Conservation (phyloP, 2,888 invertebrate species). For the Zaprionus lineosus region DNA sequence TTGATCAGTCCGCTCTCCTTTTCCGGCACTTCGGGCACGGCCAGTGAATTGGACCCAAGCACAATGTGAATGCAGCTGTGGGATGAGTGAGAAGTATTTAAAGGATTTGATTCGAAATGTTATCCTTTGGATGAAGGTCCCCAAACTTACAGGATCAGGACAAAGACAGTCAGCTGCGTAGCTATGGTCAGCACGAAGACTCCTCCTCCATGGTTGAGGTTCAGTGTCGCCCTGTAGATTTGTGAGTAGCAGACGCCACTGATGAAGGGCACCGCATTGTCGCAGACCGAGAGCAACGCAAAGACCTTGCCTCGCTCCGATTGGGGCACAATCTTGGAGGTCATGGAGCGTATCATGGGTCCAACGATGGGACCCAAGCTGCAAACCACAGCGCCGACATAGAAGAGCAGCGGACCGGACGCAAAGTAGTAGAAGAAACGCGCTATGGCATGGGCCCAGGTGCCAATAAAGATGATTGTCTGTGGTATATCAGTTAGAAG, state of each 20-base stretch:
- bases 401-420: slow-evolving; percentile 85
- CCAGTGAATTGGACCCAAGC: slow-evolving; percentile 74
- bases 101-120: too few species aligned
- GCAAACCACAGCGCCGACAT: slow-evolving; percentile 88
- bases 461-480: slow-evolving; percentile 89
- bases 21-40: slow-evolving; percentile 73
- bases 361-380: slow-evolving; percentile 91
- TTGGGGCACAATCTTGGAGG: slow-evolving; percentile 89
- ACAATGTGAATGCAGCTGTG: slow-evolving; percentile 80
- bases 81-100: background rate
- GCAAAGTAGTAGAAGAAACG: slow-evolving; percentile 88
- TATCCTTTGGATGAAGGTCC: too few species aligned
- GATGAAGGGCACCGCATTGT: slow-evolving; percentile 90
- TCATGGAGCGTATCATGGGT: slow-evolving; percentile 91
- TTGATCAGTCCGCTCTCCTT: slow-evolving; percentile 68
- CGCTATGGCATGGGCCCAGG: slow-evolving; percentile 87
- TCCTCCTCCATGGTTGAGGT: slow-evolving; percentile 84
- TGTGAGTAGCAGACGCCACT: slow-evolving; percentile 89
- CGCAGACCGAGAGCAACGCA: slow-evolving; percentile 90
- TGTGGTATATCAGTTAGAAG: slow-evolving; percentile 53
- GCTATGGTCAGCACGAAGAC: slow-evolving; percentile 89
- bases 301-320: slow-evolving; percentile 91
- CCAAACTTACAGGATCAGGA: slow-evolving; percentile 87
- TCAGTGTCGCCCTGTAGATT: slow-evolving; percentile 87
- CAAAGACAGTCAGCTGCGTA: slow-evolving; percentile 87